Percentiles rank a stretch among this genome's conserved stretches.
Evolutionary conservation across 2,797 vertebrate genomes (phyloP).

Genomic region (Petrocephalus schoutedeni): DNA sequence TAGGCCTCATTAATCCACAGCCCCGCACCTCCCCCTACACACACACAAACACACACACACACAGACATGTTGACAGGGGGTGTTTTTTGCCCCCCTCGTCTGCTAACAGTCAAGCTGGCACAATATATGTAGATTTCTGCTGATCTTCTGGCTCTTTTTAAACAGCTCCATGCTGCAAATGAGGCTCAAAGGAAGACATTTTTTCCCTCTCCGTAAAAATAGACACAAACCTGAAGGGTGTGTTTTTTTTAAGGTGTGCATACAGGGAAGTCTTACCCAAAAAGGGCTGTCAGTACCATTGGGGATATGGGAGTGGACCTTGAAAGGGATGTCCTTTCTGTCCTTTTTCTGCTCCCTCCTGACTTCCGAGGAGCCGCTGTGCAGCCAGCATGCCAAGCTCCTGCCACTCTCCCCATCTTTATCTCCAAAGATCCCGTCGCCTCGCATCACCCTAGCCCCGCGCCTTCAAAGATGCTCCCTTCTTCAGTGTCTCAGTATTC

Average conservation of each 20-base stretch:
- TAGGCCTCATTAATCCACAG: conserved; percentile 7
- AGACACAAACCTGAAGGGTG: background rate
- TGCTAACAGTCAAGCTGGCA: background rate
- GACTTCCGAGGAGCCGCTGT: background rate
- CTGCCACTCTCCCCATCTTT: background rate
- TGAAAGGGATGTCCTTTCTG: background rate
- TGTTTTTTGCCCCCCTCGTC: background rate
- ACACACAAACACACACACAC: background rate
- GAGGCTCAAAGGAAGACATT: background rate
- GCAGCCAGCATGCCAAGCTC: background rate
- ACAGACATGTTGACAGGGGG: background rate
- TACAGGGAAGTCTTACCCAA: background rate
- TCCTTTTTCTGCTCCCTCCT: background rate
- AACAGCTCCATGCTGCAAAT: background rate
- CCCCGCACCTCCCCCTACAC: background rate
- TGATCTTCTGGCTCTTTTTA: background rate
- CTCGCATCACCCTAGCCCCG: background rate
- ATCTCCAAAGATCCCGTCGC: background rate
- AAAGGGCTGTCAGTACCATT: background rate
- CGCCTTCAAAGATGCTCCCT: background rate
- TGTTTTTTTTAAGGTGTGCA: conserved; percentile 9
- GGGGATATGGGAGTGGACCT: background rate
- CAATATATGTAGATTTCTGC: background rate
- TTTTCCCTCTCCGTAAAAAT: background rate
- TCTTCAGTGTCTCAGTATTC: background rate